A percentile compares a stretch with the other conserved stretches of the same genome.
phyloP scores from a whole-genome alignment of 1,140 invertebrate genomes.

The Ceratosolen fusciceps region DNA sequence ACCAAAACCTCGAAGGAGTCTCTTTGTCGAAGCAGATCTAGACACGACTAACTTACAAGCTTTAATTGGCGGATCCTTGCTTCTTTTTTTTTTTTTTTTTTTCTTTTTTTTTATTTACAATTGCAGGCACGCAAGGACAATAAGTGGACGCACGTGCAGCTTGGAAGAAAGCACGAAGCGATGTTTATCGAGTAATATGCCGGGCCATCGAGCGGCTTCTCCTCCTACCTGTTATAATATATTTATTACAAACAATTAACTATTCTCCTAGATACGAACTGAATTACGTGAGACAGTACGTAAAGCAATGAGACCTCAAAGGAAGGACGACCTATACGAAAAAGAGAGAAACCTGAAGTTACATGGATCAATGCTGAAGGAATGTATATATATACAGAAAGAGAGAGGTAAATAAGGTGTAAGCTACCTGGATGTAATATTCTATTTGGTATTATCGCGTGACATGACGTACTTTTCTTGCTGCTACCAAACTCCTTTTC shows the following conservation, averaged over 20 bases:
- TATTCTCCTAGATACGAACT: slow-evolving; percentile 45
- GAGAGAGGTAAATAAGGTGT: background rate
- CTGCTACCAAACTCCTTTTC: background rate
- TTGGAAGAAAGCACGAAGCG: background rate
- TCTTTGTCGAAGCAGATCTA: background rate
- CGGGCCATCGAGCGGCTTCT: slow-evolving; percentile 20
- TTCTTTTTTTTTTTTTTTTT: too few species aligned
- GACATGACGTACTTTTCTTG: slow-evolving; percentile 58
- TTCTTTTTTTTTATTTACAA: background rate
- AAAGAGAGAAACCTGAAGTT: slow-evolving; percentile 2
- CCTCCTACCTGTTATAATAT: slow-evolving; percentile 60
- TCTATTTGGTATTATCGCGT: slow-evolving; percentile 62
- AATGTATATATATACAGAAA: too few species aligned
- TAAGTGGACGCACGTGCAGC: background rate
- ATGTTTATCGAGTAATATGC: slow-evolving; percentile 55
- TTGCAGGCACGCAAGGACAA: background rate
- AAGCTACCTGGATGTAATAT: slow-evolving; percentile 52
- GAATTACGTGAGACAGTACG: too few species aligned
- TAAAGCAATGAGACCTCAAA: too few species aligned
- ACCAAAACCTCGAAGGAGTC: background rate
- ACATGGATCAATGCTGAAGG: too few species aligned
- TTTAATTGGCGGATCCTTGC: background rate
- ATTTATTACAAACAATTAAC: slow-evolving; percentile 66
- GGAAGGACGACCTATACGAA: slow-evolving; percentile 13
- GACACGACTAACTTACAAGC: background rate